These are phyloP conservation scores for Glyptemys insculpta DNA, from an alignment of 2,797 vertebrate genomes.

Conservation along the genomic window DNA sequence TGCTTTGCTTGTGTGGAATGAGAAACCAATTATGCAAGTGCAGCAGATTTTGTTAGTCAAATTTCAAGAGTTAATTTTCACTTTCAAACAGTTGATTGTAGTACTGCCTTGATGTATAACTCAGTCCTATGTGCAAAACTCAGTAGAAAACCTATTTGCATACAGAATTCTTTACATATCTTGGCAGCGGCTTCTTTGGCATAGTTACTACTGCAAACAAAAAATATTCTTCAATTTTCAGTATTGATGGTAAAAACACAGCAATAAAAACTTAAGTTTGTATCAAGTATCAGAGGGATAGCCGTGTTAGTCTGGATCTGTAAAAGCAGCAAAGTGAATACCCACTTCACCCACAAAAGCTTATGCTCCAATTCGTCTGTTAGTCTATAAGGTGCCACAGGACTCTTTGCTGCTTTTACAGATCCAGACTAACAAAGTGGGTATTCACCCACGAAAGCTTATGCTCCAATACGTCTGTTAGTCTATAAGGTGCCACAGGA, in stretches of 20 bases:
- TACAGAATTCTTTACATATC: constrained; percentile 12
- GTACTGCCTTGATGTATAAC: background rate
- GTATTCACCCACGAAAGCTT: too few species aligned
- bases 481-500: too few species aligned
- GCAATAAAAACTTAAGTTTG: constrained; percentile 4
- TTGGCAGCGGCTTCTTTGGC: background rate
- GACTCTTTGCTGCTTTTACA: too few species aligned
- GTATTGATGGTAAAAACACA: background rate
- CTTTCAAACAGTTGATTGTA: background rate
- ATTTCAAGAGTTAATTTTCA: constrained; percentile 46
- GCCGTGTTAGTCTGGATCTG: too few species aligned
- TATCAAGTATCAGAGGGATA: too few species aligned
- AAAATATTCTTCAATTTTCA: background rate
- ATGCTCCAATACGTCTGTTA: too few species aligned
- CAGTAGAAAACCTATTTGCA: background rate
- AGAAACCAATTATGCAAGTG: constrained; percentile 51
- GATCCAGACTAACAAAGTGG: too few species aligned
- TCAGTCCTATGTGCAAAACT: background rate
- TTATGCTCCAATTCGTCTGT: too few species aligned
- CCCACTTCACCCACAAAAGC: too few species aligned
- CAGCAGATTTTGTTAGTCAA: constrained; percentile 27
- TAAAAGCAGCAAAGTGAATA: too few species aligned
- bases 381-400: too few species aligned
- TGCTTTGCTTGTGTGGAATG: constrained; percentile 21
- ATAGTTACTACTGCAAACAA: background rate